Evolutionary conservation across 1,140 invertebrate genomes (phyloP), one percentile per base, ranked within the genome.

Genomic region (Trichogramma pretiosum): DNA sequence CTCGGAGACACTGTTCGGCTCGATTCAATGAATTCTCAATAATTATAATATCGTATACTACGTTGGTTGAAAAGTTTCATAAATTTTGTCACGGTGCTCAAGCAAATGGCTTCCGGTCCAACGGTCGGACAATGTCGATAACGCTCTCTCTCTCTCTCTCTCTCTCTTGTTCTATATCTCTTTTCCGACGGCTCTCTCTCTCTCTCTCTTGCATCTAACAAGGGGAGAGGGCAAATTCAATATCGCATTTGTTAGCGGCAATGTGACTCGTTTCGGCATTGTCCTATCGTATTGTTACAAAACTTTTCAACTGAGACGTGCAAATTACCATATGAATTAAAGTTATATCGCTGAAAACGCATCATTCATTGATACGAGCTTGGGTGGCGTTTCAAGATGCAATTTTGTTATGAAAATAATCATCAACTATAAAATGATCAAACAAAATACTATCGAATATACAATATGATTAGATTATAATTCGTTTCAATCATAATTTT

Each of bases 281-380:
- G 63, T 67, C 57, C n/a, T 59, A 56, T 54, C 53, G 60, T 55
- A 69, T 69, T 68, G 68, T 66, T 57, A 53, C 48, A 43, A 68
- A 69, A 69, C 59, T 68, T 71, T 68, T 64, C 60, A 57, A 49
- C 48, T 58, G 57, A 58, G 50, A 58, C 54, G 54, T 42, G 34
- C 46, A 47, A 52, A 71, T 72, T 70, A 70, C 60, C 67, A 71
- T 72, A 69, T 71, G 67, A 70, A 71, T 71, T 68, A 69, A 68
- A 70, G 58, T 64, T 63, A 65, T 60, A 56, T 68, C 50, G 53
- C 53, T 54, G 48, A 59, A 49, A 56, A 41, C 45, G 34, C 11
- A 28, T 55, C 49, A 49, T n/a, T n/a, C n/a, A n/a, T n/a, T n/a
- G n/a, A n/a, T n/a, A n/a, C n/a, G n/a, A n/a, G n/a, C n/a, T n/a